Base-by-base conservation (phyloP, 2,113 vertebrate species). In the Catharus bicknelli region DNA sequence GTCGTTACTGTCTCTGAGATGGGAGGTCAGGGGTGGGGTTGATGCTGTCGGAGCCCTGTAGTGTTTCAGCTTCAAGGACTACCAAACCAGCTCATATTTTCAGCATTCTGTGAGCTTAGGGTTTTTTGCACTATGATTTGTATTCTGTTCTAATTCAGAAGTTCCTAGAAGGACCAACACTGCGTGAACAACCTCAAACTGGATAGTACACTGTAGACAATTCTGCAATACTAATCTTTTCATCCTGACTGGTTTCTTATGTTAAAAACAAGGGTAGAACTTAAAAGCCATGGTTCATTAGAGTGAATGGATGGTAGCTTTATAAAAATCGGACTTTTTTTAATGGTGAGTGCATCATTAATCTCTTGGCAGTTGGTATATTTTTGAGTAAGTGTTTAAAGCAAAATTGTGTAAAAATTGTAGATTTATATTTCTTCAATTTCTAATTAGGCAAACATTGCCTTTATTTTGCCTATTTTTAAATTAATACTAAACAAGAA, bases 21-120 rank as follows among this genome's bases (percentile, higher is more conserved):
- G n/a, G n/a, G 67, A 81, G 17, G 27, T 81, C 47, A 23, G 7
- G 40, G 12, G 18, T 51, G 40, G 16, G 8, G 29, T 22, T 42
- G 13, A n/a, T 36, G 16, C 7, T 32, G 2, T 48, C 48, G 72
- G 13, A 0, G 1, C 11, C 19, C n/a, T 25, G 50, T 4, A 1
- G 29, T 36, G 21, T 6, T 59, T 78, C 32, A 50, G 6, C 20
- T 77, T 77, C 32, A 47, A 23, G 34, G 34, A 22, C 51, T 40
- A 30, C 11, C 19, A 50, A 83, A 45, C 2, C 9, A 73, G 11
- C 7, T 81, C 21, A 9, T 32, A 9, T 59, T 58, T 53, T 36
- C 5, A 7, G 29, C 0, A 2, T 62, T 43, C 34, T 66, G 10
- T 57, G 51, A 58, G 27, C 13, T 10, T 21, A 47, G 4, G 10